Evolutionary conservation across 1,140 invertebrate species (phyloP).

Genomic region (Bombus fervidus): DNA sequence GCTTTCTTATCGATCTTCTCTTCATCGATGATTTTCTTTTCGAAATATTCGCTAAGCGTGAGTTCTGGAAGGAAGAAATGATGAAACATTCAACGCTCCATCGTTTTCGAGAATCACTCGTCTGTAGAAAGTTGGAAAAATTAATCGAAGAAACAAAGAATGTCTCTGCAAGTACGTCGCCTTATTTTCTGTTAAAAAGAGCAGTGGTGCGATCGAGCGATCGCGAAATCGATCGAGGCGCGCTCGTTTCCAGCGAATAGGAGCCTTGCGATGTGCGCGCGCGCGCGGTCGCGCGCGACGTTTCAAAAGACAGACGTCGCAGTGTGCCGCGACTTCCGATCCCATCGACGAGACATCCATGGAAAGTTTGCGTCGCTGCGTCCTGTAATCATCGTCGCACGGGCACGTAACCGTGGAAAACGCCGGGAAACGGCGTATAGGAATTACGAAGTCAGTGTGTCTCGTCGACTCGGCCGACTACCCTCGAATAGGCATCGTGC

Average conservation of each 20-base stretch:
- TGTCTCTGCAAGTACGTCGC: too few species aligned
- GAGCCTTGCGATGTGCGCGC: neutral
- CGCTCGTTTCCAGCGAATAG: neutral
- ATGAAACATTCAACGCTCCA: neutral
- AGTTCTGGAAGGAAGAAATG: too few species aligned
- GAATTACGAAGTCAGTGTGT: constrained; percentile 46
- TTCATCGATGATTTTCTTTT: neutral
- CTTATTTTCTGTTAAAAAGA: neutral
- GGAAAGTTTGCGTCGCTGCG: constrained; percentile 39
- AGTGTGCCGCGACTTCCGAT: neutral
- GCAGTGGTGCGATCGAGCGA: constrained; percentile 15
- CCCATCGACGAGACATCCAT: constrained; percentile 4
- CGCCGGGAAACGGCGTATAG: constrained; percentile 32
- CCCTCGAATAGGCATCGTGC: constrained; percentile 61
- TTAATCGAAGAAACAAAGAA: neutral
- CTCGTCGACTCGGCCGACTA: constrained; percentile 57
- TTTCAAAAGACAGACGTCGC: constrained; percentile 21
- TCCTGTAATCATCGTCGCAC: constrained; percentile 33
- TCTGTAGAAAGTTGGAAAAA: neutral
- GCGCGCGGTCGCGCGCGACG: neutral
- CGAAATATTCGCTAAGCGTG: neutral
- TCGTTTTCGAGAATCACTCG: neutral
- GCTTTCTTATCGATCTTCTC: neutral
- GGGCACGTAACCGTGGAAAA: constrained; percentile 45
- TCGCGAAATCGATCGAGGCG: neutral